Conservation (phyloP, 1,140 invertebrate species). For the Cydia amplana region DNA sequence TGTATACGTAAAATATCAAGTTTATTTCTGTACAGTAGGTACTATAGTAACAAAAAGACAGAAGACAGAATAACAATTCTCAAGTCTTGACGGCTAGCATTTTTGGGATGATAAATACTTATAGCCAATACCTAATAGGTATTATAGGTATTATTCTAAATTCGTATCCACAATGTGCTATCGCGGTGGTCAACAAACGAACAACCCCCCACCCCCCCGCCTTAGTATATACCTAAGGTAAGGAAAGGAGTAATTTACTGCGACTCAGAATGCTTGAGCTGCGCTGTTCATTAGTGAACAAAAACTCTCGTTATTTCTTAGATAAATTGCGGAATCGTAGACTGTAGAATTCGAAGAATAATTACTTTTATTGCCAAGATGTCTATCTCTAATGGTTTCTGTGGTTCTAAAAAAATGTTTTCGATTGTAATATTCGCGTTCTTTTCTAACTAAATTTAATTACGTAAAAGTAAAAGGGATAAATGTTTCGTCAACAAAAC, state of each 20-base stretch:
- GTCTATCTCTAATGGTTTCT: not conserved
- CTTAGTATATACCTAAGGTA: slow-evolving; percentile 68
- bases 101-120: too few relatives aligned
- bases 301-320: slow-evolving; percentile 1
- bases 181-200: slow-evolving; percentile 61
- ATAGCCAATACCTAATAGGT: too few relatives aligned
- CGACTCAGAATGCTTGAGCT: slow-evolving; percentile 41
- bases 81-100: too few relatives aligned
- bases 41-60: too few relatives aligned
- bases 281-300: slow-evolving; percentile 28
- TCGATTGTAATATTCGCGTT: not conserved
- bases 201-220: slow-evolving; percentile 57
- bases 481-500: too few relatives aligned
- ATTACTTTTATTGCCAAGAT: not conserved
- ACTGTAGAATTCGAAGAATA: not conserved
- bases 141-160: not conserved
- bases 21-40: too few relatives aligned
- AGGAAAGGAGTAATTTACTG: slow-evolving; percentile 59
- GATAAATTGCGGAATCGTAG: not conserved
- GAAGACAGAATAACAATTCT: too few relatives aligned
- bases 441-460: too few relatives aligned
- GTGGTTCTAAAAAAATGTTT: not conserved
- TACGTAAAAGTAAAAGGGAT: too few relatives aligned
- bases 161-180: slow-evolving; percentile 36
- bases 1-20: too few relatives aligned